These are phyloP conservation scores for Epistrophe grossulariae DNA, from an alignment of 2,888 invertebrate genomes.

Conservation along the genomic window DNA sequence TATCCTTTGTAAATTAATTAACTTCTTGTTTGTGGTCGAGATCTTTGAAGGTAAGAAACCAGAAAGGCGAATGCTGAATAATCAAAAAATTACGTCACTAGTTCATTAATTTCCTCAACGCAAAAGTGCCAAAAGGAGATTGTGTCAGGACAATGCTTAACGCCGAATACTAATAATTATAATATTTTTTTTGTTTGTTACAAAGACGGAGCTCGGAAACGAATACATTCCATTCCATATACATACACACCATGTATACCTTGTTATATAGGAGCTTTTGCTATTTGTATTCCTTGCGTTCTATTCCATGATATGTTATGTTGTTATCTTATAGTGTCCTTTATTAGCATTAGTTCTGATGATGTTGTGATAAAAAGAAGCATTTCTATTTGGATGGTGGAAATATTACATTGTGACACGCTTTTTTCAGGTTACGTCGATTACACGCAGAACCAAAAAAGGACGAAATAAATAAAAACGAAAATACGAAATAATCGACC, in stretches of 20 bases:
- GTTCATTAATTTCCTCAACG: conserved; percentile 44
- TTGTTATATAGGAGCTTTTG: conserved; percentile 44
- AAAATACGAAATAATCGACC: conserved; percentile 39
- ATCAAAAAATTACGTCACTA: conserved; percentile 48
- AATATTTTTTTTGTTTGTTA: conserved; percentile 4
- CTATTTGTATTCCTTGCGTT: conserved; percentile 24
- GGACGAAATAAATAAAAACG: conserved; percentile 31
- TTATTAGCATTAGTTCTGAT: conserved; percentile 24
- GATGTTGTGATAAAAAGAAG: conserved; percentile 36
- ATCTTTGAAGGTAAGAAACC: neutral
- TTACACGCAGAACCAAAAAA: conserved; percentile 1
- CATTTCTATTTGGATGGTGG: conserved; percentile 22
- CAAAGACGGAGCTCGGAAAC: conserved; percentile 22
- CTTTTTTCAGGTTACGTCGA: conserved; percentile 21
- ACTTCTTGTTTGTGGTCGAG: neutral
- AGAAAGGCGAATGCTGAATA: conserved; percentile 9
- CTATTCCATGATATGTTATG: neutral
- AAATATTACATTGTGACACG: conserved; percentile 59
- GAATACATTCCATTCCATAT: conserved; percentile 21
- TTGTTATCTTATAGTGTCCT: conserved; percentile 34
- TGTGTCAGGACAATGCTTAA: conserved; percentile 33
- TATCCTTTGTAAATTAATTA: conserved; percentile 21
- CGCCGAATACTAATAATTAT: conserved; percentile 32
- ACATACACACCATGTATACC: too few relatives aligned
- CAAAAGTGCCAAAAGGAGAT: conserved; percentile 6